Evolutionary conservation across 2,797 vertebrate genomes (phyloP).

Genomic region (Coregonus ussuriensis): DNA sequence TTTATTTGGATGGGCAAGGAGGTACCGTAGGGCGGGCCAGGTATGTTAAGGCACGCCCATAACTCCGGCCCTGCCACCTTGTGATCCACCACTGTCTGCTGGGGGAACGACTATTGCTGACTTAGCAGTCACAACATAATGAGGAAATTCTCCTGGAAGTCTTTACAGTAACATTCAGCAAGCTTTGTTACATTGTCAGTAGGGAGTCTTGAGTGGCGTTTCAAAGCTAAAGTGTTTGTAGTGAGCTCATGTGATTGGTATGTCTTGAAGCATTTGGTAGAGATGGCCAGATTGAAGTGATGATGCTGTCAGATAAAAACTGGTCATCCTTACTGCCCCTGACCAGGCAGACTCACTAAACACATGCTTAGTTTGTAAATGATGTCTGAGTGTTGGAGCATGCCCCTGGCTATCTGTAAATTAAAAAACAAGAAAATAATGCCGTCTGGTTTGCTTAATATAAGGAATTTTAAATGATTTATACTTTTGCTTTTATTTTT

Average conservation of each 20-base stretch:
- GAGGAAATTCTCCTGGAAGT: not conserved
- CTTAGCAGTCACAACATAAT: not conserved
- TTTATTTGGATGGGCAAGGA: slow-evolving; percentile 15
- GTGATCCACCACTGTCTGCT: slow-evolving; percentile 1
- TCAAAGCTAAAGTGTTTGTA: not conserved
- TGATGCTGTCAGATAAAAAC: not conserved
- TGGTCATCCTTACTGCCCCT: not conserved
- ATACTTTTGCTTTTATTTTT: too few relatives aligned
- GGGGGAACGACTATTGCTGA: slow-evolving; percentile 24
- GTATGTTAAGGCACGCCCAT: too few relatives aligned
- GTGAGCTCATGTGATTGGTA: slow-evolving; percentile 9
- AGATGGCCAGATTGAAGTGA: slow-evolving; percentile 8
- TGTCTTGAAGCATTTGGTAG: not conserved
- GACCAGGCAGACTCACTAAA: too few relatives aligned
- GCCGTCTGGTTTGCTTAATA: too few relatives aligned
- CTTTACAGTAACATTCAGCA: not conserved
- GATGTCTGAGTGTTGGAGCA: too few relatives aligned
- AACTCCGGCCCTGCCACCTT: slow-evolving; percentile 13
- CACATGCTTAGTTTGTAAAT: too few relatives aligned
- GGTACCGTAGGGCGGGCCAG: not conserved
- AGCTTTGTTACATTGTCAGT: not conserved
- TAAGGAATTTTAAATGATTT: too few relatives aligned
- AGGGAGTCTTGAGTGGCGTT: slow-evolving; percentile 9
- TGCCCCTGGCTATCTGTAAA: too few relatives aligned
- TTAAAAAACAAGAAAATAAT: too few relatives aligned